Percentiles rank a stretch among this genome's conserved stretches.
phyloP scores from a whole-genome alignment of 2,797 vertebrate species.

The Micropoecilia bifurca region DNA sequence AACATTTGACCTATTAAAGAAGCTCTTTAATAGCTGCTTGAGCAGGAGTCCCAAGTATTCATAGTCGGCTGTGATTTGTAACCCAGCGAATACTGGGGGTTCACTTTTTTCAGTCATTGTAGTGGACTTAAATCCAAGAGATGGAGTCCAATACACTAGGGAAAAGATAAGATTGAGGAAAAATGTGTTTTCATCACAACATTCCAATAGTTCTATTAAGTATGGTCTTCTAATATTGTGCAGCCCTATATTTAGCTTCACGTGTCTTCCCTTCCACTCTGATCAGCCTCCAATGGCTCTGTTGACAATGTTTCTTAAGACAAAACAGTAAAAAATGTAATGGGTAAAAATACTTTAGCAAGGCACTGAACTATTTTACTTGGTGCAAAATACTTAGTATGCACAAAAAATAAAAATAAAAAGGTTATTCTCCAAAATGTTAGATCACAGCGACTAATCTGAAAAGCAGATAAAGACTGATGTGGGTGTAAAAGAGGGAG shows the following conservation, averaged over 20 bases:
- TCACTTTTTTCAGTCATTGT: not conserved
- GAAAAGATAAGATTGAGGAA: not conserved
- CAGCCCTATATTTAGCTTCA: not conserved
- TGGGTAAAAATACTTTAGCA: not conserved
- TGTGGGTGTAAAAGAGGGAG: slow-evolving; percentile 33
- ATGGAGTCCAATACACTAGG: not conserved
- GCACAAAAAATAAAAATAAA: slow-evolving; percentile 1
- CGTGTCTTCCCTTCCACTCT: not conserved
- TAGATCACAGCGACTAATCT: slow-evolving; percentile 13
- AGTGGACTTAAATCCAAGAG: not conserved
- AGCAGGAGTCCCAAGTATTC: not conserved
- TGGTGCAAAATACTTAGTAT: slow-evolving; percentile 22
- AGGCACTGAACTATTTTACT: not conserved
- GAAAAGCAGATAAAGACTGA: slow-evolving; percentile 38
- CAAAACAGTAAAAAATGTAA: not conserved
- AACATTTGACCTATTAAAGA: no score
- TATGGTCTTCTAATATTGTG: not conserved
- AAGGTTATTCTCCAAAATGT: slow-evolving; percentile 27
- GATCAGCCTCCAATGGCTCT: not conserved
- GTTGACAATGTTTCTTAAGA: not conserved
- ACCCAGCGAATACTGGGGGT: not conserved
- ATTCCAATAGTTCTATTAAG: not conserved
- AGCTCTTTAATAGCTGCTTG: not conserved
- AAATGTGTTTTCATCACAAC: not conserved
- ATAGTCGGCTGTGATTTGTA: not conserved